These are phyloP conservation scores for Caenorhabditis sp. DNA, from an alignment of 2,888 invertebrate species.

Conservation along the genomic window DNA sequence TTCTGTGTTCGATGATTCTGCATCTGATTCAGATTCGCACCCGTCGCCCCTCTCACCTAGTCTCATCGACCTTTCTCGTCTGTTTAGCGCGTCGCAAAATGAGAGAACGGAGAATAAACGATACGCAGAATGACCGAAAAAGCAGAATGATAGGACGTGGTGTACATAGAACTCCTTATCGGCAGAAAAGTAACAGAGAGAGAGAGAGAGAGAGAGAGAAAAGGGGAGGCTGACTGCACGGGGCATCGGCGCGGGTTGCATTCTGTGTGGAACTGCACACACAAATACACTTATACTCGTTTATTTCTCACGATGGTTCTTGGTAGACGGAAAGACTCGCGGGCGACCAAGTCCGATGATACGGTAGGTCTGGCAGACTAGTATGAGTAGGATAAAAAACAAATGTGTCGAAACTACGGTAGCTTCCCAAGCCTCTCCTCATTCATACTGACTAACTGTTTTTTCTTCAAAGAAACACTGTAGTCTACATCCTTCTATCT, in stretches of 20 bases:
- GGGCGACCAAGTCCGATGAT: constrained; percentile 19
- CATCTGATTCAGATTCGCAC: too few relatives aligned
- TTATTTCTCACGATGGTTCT: neutral
- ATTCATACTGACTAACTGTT: too few relatives aligned
- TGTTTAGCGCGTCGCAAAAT: neutral
- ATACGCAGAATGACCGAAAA: neutral
- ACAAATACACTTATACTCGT: neutral
- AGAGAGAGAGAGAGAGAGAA: neutral
- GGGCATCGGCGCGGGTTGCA: constrained; percentile 7
- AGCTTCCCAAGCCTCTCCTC: too few relatives aligned
- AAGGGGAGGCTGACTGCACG: too few relatives aligned
- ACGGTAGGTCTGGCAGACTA: constrained; percentile 5
- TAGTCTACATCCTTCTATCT: neutral
- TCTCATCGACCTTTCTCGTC: constrained; percentile 3
- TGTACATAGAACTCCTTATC: constrained; percentile 23
- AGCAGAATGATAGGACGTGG: constrained; percentile 1
- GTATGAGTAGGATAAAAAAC: neutral
- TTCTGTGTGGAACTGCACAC: constrained; percentile 4
- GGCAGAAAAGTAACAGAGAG: neutral
- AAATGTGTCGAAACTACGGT: neutral
- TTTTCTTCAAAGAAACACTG: too few relatives aligned
- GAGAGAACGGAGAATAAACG: neutral
- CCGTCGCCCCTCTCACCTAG: neutral
- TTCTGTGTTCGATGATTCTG: neutral
- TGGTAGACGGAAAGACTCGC: constrained; percentile 10